Base-by-base conservation (phyloP, 2,113 vertebrate genomes). In the Eublepharis macularius region DNA sequence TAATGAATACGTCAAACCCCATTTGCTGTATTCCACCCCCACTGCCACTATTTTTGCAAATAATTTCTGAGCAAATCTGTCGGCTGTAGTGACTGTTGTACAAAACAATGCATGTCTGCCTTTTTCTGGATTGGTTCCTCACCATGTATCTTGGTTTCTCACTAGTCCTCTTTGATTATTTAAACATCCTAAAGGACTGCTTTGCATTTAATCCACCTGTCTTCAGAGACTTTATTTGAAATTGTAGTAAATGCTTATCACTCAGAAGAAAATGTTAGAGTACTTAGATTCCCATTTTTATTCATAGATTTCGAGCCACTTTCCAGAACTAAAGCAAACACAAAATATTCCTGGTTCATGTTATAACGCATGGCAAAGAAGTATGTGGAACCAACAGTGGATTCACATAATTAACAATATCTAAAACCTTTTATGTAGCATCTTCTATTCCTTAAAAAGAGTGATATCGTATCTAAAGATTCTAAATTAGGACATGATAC, bases 171-270 rank as follows among this genome's bases (percentile, higher is more conserved):
- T 87, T 90, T 84, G 76, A 90, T 91, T 91, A 92, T 86, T 94
- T 88, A 92, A 90, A 83, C 88, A 84, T 82, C 21, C 0, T 90
- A 87, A 90, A 86, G 80, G 90, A 80, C 85, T 93, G 81, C 88
- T 95, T 93, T 83, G 85, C 86, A 87, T 92, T 89, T 90, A 93
- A 79, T 85, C 89, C 91, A 92, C 91, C 92, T 92, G 92, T 94
- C 93, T 94, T 85, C 88, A 74, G 24, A 92, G 87, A 92, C 90
- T 83, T 86, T 88, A 70, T 88, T 90, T 86, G 86, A 94, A 94
- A 91, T 87, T 66, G 70, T 47, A 47, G 87, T 83, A 90, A 90
- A 84, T 92, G 89, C 57, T 66, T 83, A 54, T 83, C 86, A 83
- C 80, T 86, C 86, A 83, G 47, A 81, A 91, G 86, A 91, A 65